Evolutionary conservation across 64 coral and sea anemone species (phyloP).

Genomic region (Montipora capricornis): DNA sequence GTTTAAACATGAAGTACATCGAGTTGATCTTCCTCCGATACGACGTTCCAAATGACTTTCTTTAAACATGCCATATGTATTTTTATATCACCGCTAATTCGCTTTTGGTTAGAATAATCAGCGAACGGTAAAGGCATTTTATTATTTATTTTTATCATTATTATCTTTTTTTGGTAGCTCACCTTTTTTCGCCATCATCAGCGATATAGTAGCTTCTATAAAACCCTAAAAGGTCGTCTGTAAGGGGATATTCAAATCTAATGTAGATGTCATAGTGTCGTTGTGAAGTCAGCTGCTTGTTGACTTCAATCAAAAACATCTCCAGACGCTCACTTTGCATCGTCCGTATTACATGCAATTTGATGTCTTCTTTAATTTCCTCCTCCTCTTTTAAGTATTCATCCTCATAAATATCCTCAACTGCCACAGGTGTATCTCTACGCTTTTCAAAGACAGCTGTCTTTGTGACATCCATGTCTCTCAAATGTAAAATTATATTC

Average conservation of each 20-base stretch:
- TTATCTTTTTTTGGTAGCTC: not conserved
- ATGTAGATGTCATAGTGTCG: constrained; percentile 71
- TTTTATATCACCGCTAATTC: no score
- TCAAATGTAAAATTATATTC: constrained; percentile 76
- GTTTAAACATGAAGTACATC: no score
- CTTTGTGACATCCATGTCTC: constrained; percentile 62
- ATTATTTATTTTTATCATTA: no score
- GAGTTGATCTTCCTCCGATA: no score
- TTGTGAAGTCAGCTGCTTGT: constrained; percentile 31
- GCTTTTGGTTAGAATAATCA: no score
- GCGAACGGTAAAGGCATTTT: no score
- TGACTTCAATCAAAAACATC: constrained; percentile 75
- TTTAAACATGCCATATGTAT: no score
- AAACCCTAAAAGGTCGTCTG: constrained; percentile 72
- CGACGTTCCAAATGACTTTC: no score
- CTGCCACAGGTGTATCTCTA: not conserved
- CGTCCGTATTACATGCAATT: constrained; percentile 1
- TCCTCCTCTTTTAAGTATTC: not conserved
- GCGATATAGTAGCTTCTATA: constrained; percentile 88
- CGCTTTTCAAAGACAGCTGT: constrained; percentile 36
- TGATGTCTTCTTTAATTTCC: not conserved
- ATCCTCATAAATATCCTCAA: not conserved
- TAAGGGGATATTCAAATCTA: constrained; percentile 60
- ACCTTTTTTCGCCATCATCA: constrained; percentile 71
- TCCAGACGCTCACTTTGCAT: constrained; percentile 66